A percentile compares a stretch with the other conserved stretches of the same genome.
Evolutionary conservation across 2,888 invertebrate species (phyloP).

Genomic region (Oscheius onirici): DNA sequence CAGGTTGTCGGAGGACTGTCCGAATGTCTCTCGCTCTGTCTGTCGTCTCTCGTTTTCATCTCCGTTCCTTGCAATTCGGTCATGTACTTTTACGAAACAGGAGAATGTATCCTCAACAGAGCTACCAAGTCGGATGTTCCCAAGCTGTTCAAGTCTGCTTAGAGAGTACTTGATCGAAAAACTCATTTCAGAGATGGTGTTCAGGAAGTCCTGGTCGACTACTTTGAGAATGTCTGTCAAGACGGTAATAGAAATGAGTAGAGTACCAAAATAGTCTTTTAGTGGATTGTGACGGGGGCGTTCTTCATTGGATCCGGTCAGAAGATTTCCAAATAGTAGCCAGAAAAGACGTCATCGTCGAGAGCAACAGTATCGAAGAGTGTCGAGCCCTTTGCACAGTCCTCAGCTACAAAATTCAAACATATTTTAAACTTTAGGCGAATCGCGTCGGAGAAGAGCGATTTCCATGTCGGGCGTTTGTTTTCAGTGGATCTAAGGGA

Average conservation of each 20-base stretch:
- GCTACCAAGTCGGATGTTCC: conserved; percentile 52
- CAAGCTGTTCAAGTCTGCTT: conserved; percentile 53
- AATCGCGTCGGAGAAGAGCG: conserved; percentile 61
- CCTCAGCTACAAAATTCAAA: background rate
- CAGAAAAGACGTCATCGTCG: conserved; percentile 64
- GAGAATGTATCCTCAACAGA: conserved; percentile 69
- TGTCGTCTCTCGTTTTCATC: conserved; percentile 45
- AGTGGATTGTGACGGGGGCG: conserved; percentile 57
- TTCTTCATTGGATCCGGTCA: conserved; percentile 65
- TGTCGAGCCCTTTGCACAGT: conserved; percentile 47
- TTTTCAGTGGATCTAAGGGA: conserved; percentile 58
- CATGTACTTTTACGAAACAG: conserved; percentile 70
- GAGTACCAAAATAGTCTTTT: conserved; percentile 33
- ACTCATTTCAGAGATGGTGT: conserved; percentile 57
- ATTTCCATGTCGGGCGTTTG: conserved; percentile 68
- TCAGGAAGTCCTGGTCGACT: conserved; percentile 64
- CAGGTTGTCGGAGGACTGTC: conserved; percentile 54
- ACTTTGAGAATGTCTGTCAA: conserved; percentile 70
- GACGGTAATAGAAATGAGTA: too few relatives aligned
- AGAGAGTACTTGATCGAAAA: background rate
- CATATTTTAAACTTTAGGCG: conserved; percentile 38
- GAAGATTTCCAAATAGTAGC: conserved; percentile 63
- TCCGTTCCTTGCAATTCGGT: conserved; percentile 53
- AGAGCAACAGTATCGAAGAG: conserved; percentile 44
- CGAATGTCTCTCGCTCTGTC: conserved; percentile 66